Evolutionary conservation across 2,113 vertebrate species (phyloP), one percentile per base, ranked within the genome.

Genomic region (Hiodon alosoides): DNA sequence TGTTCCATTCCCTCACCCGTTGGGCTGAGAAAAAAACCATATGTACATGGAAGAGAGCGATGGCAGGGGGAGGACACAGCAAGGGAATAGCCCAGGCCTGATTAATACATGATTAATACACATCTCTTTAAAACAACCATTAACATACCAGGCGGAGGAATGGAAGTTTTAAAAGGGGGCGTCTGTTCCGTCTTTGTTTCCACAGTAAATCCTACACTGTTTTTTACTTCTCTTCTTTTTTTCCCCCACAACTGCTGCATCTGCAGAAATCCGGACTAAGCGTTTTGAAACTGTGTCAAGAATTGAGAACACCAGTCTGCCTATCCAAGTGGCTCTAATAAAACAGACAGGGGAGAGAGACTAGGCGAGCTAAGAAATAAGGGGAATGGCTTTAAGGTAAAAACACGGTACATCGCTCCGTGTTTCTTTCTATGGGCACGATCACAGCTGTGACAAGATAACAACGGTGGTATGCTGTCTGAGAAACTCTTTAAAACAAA

Each of bases 191-290:
- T 31, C 31, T 31, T 31, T 31, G 31, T 48, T 8, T 61, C 16
- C 13, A 16, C 59, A 16, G 59, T 13, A 61, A 61, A 16, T 61
- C 59, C 4, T 61, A 13, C 9, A 31, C 61, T 17, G 7, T 3
- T 46, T 8, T 66, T 66, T 48, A 16, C 46, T 66, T 66, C 64
- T 46, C 64, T 4, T 3, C 64, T 66, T 66, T 4, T 60, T 80
- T 83, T 87, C 84, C 80, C 80, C 85, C 86, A 84, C 85, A 82
- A 84, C 81, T 86, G 83, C 84, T 81, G 83, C 80, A 82, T 81
- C 82, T 81, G 84, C 86, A 85, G 75, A 85, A 85, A 74, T 78
- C 50, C 72, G 61, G 77, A 78, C 81, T 74, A 82, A 46, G 76
- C 7, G 13, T 68, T 79, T 81, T 80, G 69, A 86, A 85, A 85